Conservation (phyloP, 2,888 invertebrate species). For the Pammene fasciana region DNA sequence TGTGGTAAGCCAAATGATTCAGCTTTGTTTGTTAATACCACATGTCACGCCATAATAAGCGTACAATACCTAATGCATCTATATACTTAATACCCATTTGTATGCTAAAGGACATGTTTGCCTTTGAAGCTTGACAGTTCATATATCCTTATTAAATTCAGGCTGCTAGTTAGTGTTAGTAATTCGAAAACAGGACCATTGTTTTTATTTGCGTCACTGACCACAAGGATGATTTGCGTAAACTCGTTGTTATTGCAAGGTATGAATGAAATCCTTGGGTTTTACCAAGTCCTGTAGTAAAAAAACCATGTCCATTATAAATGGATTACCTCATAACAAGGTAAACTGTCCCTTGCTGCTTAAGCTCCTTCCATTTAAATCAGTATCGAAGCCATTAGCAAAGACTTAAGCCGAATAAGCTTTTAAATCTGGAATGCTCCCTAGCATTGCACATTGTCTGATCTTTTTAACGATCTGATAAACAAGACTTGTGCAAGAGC, state of each 20-base stretch:
- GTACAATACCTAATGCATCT: background rate
- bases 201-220: slow-evolving; percentile 50
- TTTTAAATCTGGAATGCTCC: slow-evolving; percentile 25
- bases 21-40: slow-evolving; percentile 15
- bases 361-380: background rate
- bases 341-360: slow-evolving; percentile 19
- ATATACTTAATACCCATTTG: slow-evolving; percentile 4
- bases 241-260: slow-evolving; percentile 56
- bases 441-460: slow-evolving; percentile 43
- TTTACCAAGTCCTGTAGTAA: slow-evolving; percentile 52
- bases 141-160: slow-evolving; percentile 19
- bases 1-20: slow-evolving; percentile 16
- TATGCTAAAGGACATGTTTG: slow-evolving; percentile 6
- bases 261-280: slow-evolving; percentile 74
- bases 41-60: slow-evolving; percentile 9
- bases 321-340: slow-evolving; percentile 27
- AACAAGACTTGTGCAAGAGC: slow-evolving; percentile 75
- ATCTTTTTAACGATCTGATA: slow-evolving; percentile 74
- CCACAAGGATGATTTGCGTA: slow-evolving; percentile 66
- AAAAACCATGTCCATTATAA: slow-evolving; percentile 10
- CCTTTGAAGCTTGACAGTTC: background rate
- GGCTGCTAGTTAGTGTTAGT: slow-evolving; percentile 2
- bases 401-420: slow-evolving; percentile 3
- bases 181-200: slow-evolving; percentile 23
- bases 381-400: slow-evolving; percentile 2